Evolutionary conservation across 1,140 invertebrate species (phyloP).

Genomic region (Ephestia elutella): DNA sequence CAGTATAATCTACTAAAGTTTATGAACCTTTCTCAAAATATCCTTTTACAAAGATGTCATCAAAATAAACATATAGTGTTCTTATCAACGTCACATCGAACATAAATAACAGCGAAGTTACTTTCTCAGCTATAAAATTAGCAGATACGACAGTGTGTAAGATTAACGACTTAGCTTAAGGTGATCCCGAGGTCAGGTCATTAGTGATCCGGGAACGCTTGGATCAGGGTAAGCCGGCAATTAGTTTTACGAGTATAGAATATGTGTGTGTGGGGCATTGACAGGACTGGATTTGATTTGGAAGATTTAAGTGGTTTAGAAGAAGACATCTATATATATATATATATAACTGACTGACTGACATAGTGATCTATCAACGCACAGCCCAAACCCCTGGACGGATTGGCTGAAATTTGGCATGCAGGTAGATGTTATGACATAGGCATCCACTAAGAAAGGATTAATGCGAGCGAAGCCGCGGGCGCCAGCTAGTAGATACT

Average conservation of each 20-base stretch:
- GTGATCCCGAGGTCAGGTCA: conserved; percentile 1
- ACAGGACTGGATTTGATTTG: background rate
- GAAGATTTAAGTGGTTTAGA: no score
- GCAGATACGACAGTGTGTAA: background rate
- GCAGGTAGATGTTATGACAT: no score
- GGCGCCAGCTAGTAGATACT: no score
- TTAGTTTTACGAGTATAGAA: background rate
- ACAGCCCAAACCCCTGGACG: no score
- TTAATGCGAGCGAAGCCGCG: no score
- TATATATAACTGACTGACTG: no score
- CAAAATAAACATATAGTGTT: background rate
- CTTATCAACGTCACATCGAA: background rate
- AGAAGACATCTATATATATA: no score
- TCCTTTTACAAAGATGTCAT: background rate
- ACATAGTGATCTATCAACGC: no score
- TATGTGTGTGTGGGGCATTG: background rate
- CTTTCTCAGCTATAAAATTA: background rate
- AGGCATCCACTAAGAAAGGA: no score
- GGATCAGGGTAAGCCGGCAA: conserved; percentile 1
- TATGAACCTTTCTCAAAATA: no score
- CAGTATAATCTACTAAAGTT: no score
- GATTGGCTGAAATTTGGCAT: no score
- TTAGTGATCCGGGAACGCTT: background rate
- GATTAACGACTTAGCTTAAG: conserved; percentile 4
- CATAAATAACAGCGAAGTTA: background rate